These are phyloP conservation scores for Sinotaia quadrata DNA, from an alignment of 2,888 invertebrate species.

Conservation along the genomic window DNA sequence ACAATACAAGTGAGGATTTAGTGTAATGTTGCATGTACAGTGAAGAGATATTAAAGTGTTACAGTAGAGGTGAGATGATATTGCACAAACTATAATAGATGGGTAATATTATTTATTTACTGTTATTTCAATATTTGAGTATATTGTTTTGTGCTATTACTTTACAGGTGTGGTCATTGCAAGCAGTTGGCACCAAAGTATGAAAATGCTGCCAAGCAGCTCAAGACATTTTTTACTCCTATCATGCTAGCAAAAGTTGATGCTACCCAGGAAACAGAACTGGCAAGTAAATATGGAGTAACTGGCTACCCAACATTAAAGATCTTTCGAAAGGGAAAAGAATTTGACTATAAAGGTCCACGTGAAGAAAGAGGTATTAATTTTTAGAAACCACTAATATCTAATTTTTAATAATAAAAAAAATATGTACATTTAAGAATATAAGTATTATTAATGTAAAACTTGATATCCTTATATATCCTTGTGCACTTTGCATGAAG, in stretches of 20 bases:
- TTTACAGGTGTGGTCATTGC: slow-evolving; percentile 75
- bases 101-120: neutral
- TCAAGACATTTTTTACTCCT: slow-evolving; percentile 68
- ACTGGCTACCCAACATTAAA: slow-evolving; percentile 76
- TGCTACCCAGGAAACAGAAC: slow-evolving; percentile 73
- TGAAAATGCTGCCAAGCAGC: slow-evolving; percentile 74
- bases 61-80: too few relatives aligned
- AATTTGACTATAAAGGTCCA: slow-evolving; percentile 75
- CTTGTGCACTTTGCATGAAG: too few relatives aligned
- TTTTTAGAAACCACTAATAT: too few relatives aligned
- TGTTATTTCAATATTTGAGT: neutral
- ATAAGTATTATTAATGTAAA: too few relatives aligned
- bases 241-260: slow-evolving; percentile 76
- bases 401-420: too few relatives aligned
- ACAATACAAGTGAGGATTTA: too few relatives aligned
- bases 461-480: too few relatives aligned
- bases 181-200: slow-evolving; percentile 75
- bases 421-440: too few relatives aligned
- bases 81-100: too few relatives aligned
- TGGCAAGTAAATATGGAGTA: slow-evolving; percentile 73
- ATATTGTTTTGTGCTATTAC: neutral
- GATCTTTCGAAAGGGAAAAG: slow-evolving; percentile 73
- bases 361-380: slow-evolving; percentile 71
- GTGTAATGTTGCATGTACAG: too few relatives aligned
- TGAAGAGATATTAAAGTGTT: too few relatives aligned